Evolutionary conservation across 2,888 invertebrate species (phyloP).

Genomic region (Tridacna gigas): DNA sequence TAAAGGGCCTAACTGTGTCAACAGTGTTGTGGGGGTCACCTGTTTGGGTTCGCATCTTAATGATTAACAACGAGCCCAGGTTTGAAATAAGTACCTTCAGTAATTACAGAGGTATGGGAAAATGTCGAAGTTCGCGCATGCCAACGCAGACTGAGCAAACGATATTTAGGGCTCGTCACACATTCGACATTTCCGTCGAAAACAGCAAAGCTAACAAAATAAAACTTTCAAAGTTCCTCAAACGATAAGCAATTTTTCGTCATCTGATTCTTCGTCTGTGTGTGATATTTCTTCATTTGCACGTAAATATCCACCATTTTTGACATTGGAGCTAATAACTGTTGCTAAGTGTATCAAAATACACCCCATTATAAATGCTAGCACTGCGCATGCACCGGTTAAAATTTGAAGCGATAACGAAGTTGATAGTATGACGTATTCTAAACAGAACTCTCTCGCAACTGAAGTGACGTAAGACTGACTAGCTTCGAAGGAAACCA

Average conservation of each 20-base stretch:
- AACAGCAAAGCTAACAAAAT: too few relatives aligned
- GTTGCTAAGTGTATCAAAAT: slow-evolving; percentile 9
- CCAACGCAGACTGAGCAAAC: too few relatives aligned
- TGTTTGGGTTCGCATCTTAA: too few relatives aligned
- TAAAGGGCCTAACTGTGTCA: too few relatives aligned
- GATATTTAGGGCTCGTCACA: too few relatives aligned
- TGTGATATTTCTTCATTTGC: background rate
- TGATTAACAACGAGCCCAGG: too few relatives aligned
- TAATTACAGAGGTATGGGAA: too few relatives aligned
- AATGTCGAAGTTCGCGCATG: too few relatives aligned
- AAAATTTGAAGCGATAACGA: slow-evolving; percentile 18
- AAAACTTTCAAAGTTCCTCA: background rate
- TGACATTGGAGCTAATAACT: background rate
- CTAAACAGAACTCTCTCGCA: slow-evolving; percentile 11
- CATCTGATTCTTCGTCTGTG: background rate
- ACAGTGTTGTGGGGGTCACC: too few relatives aligned
- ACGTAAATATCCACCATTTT: background rate
- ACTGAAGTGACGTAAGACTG: slow-evolving; percentile 23
- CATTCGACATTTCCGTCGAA: too few relatives aligned
- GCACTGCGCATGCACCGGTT: slow-evolving; percentile 23
- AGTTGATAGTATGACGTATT: slow-evolving; percentile 13
- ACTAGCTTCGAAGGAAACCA: slow-evolving; percentile 20
- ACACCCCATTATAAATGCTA: slow-evolving; percentile 24
- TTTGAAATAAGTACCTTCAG: too few relatives aligned
- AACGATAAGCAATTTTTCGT: background rate